These are phyloP conservation scores for Gastracanthus pulcherrimus DNA, from an alignment of 2,888 invertebrate species.

Conservation along the genomic window DNA sequence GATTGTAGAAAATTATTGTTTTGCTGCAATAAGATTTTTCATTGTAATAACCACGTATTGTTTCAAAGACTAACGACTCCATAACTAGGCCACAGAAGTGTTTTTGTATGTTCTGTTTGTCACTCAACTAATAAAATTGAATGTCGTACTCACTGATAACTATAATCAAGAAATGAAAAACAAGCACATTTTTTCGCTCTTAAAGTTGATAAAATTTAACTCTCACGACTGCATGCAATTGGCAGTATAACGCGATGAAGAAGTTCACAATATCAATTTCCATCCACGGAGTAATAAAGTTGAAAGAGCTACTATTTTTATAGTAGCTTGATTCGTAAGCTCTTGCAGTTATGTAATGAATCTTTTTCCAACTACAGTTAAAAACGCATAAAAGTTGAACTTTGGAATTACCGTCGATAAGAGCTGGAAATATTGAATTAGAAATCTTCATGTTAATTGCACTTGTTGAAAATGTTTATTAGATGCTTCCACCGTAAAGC, in stretches of 20 bases:
- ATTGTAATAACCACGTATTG: too few species aligned
- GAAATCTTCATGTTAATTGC: constrained; percentile 16
- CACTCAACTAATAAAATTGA: neutral
- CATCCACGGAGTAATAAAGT: neutral
- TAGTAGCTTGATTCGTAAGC: neutral
- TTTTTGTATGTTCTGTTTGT: constrained; percentile 14
- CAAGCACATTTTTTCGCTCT: neutral
- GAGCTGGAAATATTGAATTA: neutral
- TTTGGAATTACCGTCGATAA: constrained; percentile 28
- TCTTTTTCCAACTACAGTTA: constrained; percentile 13
- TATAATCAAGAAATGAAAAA: neutral
- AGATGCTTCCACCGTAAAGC: neutral
- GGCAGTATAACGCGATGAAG: neutral
- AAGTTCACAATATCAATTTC: neutral
- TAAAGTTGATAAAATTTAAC: neutral
- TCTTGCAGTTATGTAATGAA: constrained; percentile 12
- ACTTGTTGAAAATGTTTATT: neutral
- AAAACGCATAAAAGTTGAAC: constrained; percentile 29
- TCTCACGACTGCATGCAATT: neutral
- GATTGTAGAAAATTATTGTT: neutral
- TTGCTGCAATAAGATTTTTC: too few species aligned
- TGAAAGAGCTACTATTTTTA: neutral
- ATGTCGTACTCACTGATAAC: neutral
- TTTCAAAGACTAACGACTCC: neutral
- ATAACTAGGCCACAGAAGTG: neutral